Base-by-base conservation (phyloP, 2,113 vertebrate species). In the Setophaga kirtlandii region DNA sequence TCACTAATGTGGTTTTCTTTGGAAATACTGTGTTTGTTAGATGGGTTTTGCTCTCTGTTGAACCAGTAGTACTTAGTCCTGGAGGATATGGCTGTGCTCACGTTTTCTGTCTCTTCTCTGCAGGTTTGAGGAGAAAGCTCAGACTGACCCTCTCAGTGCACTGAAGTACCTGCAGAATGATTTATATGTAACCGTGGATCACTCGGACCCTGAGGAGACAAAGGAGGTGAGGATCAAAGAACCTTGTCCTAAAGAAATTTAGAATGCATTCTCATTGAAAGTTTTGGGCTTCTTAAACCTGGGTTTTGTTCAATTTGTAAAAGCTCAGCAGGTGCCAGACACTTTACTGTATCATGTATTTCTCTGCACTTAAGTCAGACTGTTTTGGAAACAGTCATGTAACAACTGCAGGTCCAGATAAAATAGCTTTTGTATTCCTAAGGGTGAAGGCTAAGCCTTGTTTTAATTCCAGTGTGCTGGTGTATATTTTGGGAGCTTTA, bases 91-190 rank as follows among this genome's bases (percentile, higher is more conserved):
- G 12, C 39, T 55, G 30, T 6, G 19, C 39, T 93, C 6, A 64
- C 10, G 47, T 83, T 88, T 73, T 96, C 3, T 87, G n/a, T 93
- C 42, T 94, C 39, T 53, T 47, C 87, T 93, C 82, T 91, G n/a
- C 91, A 99, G 99, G 95, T 99, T 99, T 97, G 99, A 99, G 98
- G 99, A 99, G 95, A 99, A 99, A 95, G 99, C 99, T 89, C 99
- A 99, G 86, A 98, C 98, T 10, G 99, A 99, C 89, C 99, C 99
- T 23, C 98, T 99, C 53, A 99, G 97, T 97, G 99, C 99, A 75
- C 98, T 99, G 85, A 99, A 99, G 93, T 99, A 99, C 94, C 98
- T 99, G 94, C 99, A 99, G 98, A 99, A 99, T 15, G 99, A 99
- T 95, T 98, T 99, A 80, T 99, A 98, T 14, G 98, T 99, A 74